A percentile compares a stretch with the other conserved stretches of the same genome.
Evolutionary conservation across 2,113 vertebrate species (phyloP).

Genomic region (Ptyas mucosa): DNA sequence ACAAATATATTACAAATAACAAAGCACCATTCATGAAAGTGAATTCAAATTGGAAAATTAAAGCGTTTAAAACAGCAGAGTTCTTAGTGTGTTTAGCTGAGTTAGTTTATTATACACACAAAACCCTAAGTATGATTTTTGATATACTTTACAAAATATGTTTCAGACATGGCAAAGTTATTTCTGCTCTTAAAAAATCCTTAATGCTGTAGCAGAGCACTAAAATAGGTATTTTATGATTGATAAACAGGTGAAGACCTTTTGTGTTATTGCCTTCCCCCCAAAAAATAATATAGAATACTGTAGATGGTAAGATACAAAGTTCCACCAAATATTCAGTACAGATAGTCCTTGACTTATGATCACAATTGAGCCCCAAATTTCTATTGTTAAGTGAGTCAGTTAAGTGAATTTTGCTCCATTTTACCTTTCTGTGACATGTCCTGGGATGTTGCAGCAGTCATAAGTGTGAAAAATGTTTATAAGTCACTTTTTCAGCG

Average conservation of each 20-base stretch:
- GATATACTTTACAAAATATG: neutral
- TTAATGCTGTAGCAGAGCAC: neutral
- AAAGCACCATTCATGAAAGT: neutral
- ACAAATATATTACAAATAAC: neutral
- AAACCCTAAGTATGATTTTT: neutral
- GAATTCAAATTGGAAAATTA: neutral
- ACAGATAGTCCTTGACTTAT: neutral
- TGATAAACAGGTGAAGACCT: neutral
- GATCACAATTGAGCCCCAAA: neutral
- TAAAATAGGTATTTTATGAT: neutral
- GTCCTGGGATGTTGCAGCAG: too few relatives aligned
- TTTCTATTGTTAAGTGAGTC: neutral
- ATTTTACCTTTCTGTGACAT: neutral
- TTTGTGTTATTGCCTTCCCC: neutral
- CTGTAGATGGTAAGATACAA: neutral
- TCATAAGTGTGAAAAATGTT: too few relatives aligned
- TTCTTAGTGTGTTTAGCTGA: constrained; percentile 10
- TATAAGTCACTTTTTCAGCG: too few relatives aligned
- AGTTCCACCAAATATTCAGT: neutral
- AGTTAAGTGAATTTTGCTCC: neutral
- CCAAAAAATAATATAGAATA: neutral
- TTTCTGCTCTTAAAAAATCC: neutral
- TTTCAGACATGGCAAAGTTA: neutral
- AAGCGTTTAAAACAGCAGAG: neutral
- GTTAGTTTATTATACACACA: rapidly evolving